Percentiles rank a stretch among this genome's conserved stretches.
Conservation (phyloP, 2,797 vertebrate genomes). For the Denticeps clupeoides region DNA sequence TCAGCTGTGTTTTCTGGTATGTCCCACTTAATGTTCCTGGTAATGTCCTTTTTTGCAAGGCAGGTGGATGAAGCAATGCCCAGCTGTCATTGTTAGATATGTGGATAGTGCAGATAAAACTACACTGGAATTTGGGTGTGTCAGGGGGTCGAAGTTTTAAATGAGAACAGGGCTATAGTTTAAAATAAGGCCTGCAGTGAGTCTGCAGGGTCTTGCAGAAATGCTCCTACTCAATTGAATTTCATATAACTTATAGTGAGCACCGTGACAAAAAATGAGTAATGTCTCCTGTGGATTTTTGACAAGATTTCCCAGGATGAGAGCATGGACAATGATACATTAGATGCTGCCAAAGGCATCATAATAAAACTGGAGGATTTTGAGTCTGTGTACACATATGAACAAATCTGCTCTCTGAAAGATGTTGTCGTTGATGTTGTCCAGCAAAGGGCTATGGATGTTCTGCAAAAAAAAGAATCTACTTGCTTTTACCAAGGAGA, state of each 20-base stretch:
- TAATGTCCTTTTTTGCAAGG: too few relatives aligned
- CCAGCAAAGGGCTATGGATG: conserved; percentile 12
- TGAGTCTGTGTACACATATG: conserved; percentile 15
- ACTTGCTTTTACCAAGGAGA: background rate
- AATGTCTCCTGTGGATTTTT: conserved; percentile 6
- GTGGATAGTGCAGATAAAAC: too few relatives aligned
- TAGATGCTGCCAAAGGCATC: conserved; percentile 6
- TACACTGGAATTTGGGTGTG: too few relatives aligned
- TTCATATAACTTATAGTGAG: conserved; percentile 14
- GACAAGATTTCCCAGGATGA: background rate
- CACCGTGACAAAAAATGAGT: conserved; percentile 11
- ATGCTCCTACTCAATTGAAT: conserved; percentile 3
- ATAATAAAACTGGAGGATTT: conserved; percentile 17
- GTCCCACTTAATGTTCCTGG: too few relatives aligned
- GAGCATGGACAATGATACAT: conserved; percentile 8
- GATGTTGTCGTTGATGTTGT: conserved; percentile 19
- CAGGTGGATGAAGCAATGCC: too few relatives aligned
- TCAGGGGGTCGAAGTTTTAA: too few relatives aligned
- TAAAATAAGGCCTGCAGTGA: conserved; percentile 13
- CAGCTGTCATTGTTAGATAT: too few relatives aligned
- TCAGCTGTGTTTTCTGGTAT: too few relatives aligned
- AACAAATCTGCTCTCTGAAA: conserved; percentile 17
- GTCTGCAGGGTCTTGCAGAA: too few relatives aligned
- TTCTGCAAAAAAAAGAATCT: background rate
- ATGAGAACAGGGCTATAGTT: conserved; percentile 32